phyloP scores from a whole-genome alignment of 2,888 invertebrate genomes.

The Arrhopalites spinosus region DNA sequence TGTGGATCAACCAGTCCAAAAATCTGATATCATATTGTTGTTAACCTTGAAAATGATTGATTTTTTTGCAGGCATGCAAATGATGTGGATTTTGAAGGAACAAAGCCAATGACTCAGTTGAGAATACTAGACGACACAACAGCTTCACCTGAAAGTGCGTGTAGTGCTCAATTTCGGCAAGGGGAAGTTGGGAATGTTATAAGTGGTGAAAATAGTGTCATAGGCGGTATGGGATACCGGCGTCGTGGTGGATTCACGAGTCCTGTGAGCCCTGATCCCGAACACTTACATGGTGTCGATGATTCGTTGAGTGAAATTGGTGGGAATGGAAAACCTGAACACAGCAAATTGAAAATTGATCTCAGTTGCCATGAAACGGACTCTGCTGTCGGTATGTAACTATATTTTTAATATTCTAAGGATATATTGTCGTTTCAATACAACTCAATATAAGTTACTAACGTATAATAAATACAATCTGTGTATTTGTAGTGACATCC shows the following conservation, averaged over 20 bases:
- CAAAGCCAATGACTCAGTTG: slow-evolving; percentile 51
- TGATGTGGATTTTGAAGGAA: slow-evolving; percentile 43
- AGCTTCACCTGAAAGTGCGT: slow-evolving; percentile 39
- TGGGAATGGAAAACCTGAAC: slow-evolving; percentile 43
- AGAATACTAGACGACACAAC: slow-evolving; percentile 45
- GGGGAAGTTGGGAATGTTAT: slow-evolving; percentile 12
- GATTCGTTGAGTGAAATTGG: slow-evolving; percentile 39
- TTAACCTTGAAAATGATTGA: slow-evolving; percentile 21
- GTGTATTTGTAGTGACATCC: slow-evolving; percentile 53
- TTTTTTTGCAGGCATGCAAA: slow-evolving; percentile 41
- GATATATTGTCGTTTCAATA: too few relatives aligned
- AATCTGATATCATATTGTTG: slow-evolving; percentile 13
- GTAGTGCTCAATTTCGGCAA: background rate
- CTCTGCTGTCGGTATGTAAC: slow-evolving; percentile 42
- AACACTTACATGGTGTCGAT: slow-evolving; percentile 39
- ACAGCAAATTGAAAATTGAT: slow-evolving; percentile 56
- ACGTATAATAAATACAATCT: too few relatives aligned
- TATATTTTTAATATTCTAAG: too few relatives aligned
- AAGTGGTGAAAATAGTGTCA: slow-evolving; percentile 27
- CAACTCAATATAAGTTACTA: too few relatives aligned
- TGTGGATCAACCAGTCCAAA: slow-evolving; percentile 19
- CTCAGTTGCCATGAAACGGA: slow-evolving; percentile 57
- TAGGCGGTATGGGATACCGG: slow-evolving; percentile 34
- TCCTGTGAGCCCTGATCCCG: slow-evolving; percentile 43
- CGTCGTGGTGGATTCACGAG: slow-evolving; percentile 39